Evolutionary conservation across 2,888 invertebrate genomes (phyloP), one percentile per base, ranked within the genome.

Genomic region (Epistrophella euchroma): DNA sequence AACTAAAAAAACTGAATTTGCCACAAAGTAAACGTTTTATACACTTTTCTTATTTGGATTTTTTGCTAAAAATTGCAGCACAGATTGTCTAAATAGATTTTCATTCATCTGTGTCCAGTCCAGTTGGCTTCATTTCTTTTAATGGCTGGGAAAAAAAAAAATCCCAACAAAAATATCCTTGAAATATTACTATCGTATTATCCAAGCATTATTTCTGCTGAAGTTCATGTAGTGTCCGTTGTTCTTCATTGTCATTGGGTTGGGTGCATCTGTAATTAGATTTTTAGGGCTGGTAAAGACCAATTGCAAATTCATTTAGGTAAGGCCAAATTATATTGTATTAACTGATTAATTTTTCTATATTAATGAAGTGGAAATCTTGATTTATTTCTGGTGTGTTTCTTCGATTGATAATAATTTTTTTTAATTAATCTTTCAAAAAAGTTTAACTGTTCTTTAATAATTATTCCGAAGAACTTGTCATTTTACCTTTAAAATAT

Each of bases 11-110:
- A 9, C 0, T 5, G 4, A 32, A 32, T 22, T 68, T 52, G 35
- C 15, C n/a, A 28, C 22, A 64, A 64, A 45, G 35, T 71, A 22
- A 66, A 19, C 43, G 47, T 28, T 78, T 47, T 25, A 13, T 25
- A 32, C 40, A 66, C 45, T 35, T 15, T 32, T 47, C n/a, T n/a
- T n/a, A n/a, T 50, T 60, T 19, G n/a, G 19, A 40, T 9, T 15
- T 62, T 32, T 50, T 70, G 50, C 58, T n/a, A n/a, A n/a, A n/a
- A 66, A 72, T 47, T 75, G 71, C 72, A 52, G 56, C 76, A 71
- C 81, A 77, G 73, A 81, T 81, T 86, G 76, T 55, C 35, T 28
- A 86, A 68, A 86, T 86, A 62, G 72, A 47, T 13, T 77, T 52
- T 85, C 72, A 77, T 77, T 76, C 77, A 58, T 81, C 76, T 77